These are phyloP conservation scores for Lycaon pictus DNA, from an alignment of 2,113 vertebrate genomes.

Conservation along the genomic window DNA sequence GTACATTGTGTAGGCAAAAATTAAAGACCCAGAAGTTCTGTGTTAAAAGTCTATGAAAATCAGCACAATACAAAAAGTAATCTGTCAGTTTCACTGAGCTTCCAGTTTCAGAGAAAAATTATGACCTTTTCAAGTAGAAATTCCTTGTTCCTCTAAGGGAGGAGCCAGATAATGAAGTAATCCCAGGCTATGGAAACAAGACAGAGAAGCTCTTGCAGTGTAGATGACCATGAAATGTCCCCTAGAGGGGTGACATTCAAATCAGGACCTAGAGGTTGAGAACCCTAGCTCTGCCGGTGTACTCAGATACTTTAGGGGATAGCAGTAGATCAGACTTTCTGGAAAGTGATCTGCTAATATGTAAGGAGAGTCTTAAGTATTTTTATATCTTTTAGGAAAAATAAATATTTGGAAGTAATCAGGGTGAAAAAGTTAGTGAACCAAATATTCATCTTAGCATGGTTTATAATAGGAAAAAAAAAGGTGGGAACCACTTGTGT, in stretches of 20 bases:
- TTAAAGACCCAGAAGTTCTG: conserved; percentile 24
- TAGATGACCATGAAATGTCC: not conserved
- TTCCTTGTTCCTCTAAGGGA: not conserved
- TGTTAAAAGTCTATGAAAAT: conserved; percentile 35
- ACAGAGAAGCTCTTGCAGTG: not conserved
- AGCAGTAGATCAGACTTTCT: not conserved
- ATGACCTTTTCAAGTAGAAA: not conserved
- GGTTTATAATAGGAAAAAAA: not conserved
- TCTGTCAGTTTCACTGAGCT: not conserved
- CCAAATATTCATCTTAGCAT: conserved; percentile 32
- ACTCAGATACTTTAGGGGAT: not conserved
- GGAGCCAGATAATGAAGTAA: not conserved
- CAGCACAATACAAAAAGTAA: not conserved
- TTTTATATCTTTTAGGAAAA: conserved; percentile 47
- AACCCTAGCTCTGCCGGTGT: not conserved
- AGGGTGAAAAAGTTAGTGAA: not conserved
- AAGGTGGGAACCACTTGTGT: not conserved
- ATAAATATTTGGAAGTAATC: conserved; percentile 28
- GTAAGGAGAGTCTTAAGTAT: conserved; percentile 38
- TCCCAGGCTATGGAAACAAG: not conserved
- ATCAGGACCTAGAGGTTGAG: not conserved
- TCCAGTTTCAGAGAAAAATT: conserved; percentile 37
- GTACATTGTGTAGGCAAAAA: not conserved
- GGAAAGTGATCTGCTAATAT: not conserved
- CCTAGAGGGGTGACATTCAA: not conserved